These are phyloP conservation scores for Dreissena rostriformis DNA, from an alignment of 1,140 invertebrate genomes.

Conservation along the genomic window DNA sequence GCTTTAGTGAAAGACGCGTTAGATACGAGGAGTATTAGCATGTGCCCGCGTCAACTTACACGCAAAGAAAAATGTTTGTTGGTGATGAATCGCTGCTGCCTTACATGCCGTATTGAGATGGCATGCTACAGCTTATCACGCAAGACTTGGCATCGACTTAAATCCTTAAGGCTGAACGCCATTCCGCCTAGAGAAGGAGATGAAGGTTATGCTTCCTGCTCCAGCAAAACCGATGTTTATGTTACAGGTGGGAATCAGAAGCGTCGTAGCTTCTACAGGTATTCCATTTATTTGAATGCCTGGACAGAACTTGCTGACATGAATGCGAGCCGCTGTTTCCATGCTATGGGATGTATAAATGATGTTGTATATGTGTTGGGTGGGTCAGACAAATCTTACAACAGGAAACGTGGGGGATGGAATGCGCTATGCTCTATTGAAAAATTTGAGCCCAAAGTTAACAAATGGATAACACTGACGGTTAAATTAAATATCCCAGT, in stretches of 20 bases:
- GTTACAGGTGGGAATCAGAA: slow-evolving; percentile 23
- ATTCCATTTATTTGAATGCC: slow-evolving; percentile 12
- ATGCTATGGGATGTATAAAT: slow-evolving; percentile 34
- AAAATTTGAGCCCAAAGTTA: slow-evolving; percentile 25
- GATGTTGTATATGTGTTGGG: slow-evolving; percentile 43
- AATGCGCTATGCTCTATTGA: slow-evolving; percentile 28
- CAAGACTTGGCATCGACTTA: slow-evolving; percentile 37
- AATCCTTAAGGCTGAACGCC: too few relatives aligned
- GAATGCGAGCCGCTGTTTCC: slow-evolving; percentile 11
- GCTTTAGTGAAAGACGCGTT: not conserved
- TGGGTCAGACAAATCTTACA: slow-evolving; percentile 22
- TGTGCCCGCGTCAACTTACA: not conserved
- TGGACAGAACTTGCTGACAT: slow-evolving; percentile 30
- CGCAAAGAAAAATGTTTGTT: slow-evolving; percentile 52
- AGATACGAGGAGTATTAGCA: not conserved
- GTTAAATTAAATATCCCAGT: slow-evolving; percentile 31
- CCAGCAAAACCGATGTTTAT: slow-evolving; percentile 20
- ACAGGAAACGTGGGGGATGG: not conserved
- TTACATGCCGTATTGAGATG: slow-evolving; percentile 6
- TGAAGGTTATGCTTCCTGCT: slow-evolving; percentile 28
- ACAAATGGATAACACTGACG: slow-evolving; percentile 12
- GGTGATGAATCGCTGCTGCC: slow-evolving; percentile 37
- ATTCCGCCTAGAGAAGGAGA: slow-evolving; percentile 17
- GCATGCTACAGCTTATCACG: slow-evolving; percentile 41
- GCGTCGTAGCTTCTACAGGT: slow-evolving; percentile 17